phyloP scores from a whole-genome alignment of 2,113 vertebrate species.

The Osmerus mordax region DNA sequence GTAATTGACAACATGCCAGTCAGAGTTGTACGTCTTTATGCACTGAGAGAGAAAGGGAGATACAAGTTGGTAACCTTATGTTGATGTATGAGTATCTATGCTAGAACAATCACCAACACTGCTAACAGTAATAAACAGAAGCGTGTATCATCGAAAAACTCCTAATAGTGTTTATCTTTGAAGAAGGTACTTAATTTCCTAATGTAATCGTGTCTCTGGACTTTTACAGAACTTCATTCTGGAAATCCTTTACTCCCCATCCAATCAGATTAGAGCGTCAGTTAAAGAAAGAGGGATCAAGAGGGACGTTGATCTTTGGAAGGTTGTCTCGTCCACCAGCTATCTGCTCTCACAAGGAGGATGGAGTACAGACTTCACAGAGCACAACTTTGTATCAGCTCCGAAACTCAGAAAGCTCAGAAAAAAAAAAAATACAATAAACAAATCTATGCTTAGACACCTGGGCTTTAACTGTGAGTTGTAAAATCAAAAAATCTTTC shows the following conservation, averaged over 20 bases:
- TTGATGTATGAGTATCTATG: too few species aligned
- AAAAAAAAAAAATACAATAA: too few species aligned
- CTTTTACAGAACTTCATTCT: slow-evolving; percentile 11
- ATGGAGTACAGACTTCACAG: too few species aligned
- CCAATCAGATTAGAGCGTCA: slow-evolving; percentile 38
- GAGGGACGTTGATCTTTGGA: slow-evolving; percentile 20
- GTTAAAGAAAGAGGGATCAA: slow-evolving; percentile 38
- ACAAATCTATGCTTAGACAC: too few species aligned
- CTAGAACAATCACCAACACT: background rate
- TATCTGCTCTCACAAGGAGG: too few species aligned
- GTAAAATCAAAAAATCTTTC: too few species aligned
- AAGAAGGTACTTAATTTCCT: background rate
- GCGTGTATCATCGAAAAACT: too few species aligned
- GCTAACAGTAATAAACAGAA: background rate
- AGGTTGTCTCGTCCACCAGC: too few species aligned
- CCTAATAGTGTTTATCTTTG: background rate
- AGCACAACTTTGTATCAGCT: too few species aligned
- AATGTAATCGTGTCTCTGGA: background rate
- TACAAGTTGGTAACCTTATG: slow-evolving; percentile 10
- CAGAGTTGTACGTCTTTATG: slow-evolving; percentile 95
- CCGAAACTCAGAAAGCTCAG: too few species aligned
- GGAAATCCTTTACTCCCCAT: slow-evolving; percentile 29
- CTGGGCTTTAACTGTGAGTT: too few species aligned
- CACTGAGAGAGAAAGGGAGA: slow-evolving; percentile 74
- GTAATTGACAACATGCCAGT: slow-evolving; percentile 96